These are phyloP conservation scores for Rhorus exstirpatorius DNA, from an alignment of 2,888 invertebrate genomes.

Conservation along the genomic window DNA sequence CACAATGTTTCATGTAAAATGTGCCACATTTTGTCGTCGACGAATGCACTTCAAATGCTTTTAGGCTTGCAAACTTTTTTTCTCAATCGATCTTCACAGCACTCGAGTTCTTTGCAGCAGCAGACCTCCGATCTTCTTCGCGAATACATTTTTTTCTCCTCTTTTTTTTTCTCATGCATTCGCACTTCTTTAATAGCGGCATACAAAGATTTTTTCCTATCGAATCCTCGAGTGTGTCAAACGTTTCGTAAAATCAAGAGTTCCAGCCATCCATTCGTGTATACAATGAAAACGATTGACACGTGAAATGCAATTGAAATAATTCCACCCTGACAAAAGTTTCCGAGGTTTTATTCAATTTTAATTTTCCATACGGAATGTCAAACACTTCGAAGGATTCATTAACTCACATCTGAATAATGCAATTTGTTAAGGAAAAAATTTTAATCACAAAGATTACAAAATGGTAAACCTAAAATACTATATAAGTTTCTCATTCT, in stretches of 20 bases:
- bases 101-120: slow-evolving; percentile 35
- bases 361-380: neutral
- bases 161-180: slow-evolving; percentile 11
- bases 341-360: neutral
- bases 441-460: too few relatives aligned
- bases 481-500: neutral
- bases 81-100: slow-evolving; percentile 29
- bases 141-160: neutral
- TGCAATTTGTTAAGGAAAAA: neutral
- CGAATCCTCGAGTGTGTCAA: slow-evolving; percentile 3
- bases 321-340: neutral
- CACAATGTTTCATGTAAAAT: neutral
- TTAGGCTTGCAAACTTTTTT: slow-evolving; percentile 4
- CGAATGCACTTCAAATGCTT: neutral
- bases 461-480: neutral
- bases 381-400: neutral
- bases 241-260: slow-evolving; percentile 1
- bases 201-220: neutral
- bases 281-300: slow-evolving; percentile 12
- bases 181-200: slow-evolving; percentile 21
- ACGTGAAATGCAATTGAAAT: neutral
- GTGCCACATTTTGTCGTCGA: neutral
- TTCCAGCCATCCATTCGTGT: neutral
- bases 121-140: neutral
- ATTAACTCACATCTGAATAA: neutral